Base-by-base conservation (phyloP, 2,797 vertebrate genomes). In the Tachyglossus aculeatus region DNA sequence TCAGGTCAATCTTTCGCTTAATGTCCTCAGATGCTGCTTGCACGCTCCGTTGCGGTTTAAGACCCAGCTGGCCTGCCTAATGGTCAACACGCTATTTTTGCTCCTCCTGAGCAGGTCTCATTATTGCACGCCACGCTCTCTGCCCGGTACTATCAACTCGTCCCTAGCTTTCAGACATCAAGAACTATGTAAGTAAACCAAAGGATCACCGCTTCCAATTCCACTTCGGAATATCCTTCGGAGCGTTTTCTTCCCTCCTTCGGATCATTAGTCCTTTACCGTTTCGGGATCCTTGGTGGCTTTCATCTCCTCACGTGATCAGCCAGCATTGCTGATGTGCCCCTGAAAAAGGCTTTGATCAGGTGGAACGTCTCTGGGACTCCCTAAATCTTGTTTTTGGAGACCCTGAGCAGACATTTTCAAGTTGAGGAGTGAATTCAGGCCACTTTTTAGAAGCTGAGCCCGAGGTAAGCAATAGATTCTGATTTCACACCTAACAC, bases 261-360 rank as follows among this genome's bases (percentile, higher is more conserved):
- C 24, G 68, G 31, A 48, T 44, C 55, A 63, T 1, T 51, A 29
- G 24, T 31, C 51, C 34, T 44, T 24, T 47, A 55, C 60, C 73
- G 38, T 39, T 51, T 68, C 63, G 52, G 25, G 63, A 55, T 50
- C 44, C 53, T 67, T 27, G 18, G 41, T 55, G 16, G 31, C 56
- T 66, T 66, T 65, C 57, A 51, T 65, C 47, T 71, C 21, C 66
- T 54, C 55, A 66, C 27, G 1, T 37, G 25, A 32, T 57, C 40
- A 10, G 19, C 25, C 40, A 55, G 48, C 37, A 37, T 37, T 79
- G 37, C 58, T 70, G 52, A 59, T 56, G 16, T 48, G 25, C 16
- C 45, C 16, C 3, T 48, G 45, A 27, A 27, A 18, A 18, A 9
- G 8, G 33, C 37, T 74, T 60, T 66, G 43, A 63, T 65, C 61